These are phyloP conservation scores for Manis pentadactyla DNA, from an alignment of 2,797 vertebrate species.

Conservation along the genomic window DNA sequence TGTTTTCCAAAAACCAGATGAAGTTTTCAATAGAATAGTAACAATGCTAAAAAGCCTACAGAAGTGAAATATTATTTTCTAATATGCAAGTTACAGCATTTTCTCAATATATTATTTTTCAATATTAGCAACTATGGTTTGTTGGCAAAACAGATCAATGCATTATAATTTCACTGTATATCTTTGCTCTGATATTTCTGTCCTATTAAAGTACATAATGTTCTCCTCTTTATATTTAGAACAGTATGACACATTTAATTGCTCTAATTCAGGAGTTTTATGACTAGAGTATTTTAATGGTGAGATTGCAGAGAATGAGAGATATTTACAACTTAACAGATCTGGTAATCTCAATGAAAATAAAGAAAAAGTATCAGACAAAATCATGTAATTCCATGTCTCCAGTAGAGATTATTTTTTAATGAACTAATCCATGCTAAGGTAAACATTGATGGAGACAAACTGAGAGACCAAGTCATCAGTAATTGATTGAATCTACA, in stretches of 20 bases:
- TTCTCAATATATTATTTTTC: background rate
- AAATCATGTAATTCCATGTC: background rate
- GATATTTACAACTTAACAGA: constrained; percentile 40
- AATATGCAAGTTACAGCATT: background rate
- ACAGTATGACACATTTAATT: constrained; percentile 48
- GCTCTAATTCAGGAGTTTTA: constrained; percentile 39
- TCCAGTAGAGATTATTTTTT: background rate
- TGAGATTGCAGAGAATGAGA: background rate
- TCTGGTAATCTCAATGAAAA: constrained; percentile 55
- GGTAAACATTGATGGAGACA: background rate
- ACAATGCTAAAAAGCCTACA: background rate
- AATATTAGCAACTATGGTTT: constrained; percentile 6
- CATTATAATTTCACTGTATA: constrained; percentile 23
- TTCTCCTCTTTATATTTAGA: background rate
- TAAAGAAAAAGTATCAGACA: constrained; percentile 24
- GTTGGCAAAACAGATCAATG: background rate
- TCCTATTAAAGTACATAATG: background rate
- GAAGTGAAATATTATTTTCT: background rate
- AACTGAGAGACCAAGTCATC: background rate
- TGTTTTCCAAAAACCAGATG: background rate
- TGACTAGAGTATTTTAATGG: background rate
- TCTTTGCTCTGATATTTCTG: constrained; percentile 35
- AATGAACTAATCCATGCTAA: background rate
- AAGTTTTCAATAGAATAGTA: background rate
- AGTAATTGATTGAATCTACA: background rate